Evolutionary conservation across 1,140 invertebrate genomes (phyloP).

Genomic region (Papilio xuthus): DNA sequence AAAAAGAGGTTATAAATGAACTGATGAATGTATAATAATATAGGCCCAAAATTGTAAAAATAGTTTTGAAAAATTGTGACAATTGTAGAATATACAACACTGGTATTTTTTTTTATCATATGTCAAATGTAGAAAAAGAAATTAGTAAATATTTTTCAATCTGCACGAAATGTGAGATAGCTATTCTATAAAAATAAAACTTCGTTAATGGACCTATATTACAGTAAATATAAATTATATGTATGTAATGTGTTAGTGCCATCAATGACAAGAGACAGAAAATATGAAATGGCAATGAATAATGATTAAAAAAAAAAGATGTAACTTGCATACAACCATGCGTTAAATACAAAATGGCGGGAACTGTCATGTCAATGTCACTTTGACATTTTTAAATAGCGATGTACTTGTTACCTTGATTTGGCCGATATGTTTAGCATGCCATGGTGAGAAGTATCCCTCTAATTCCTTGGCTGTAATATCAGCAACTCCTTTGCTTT

Average conservation of each 20-base stretch:
- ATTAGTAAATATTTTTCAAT: too few species aligned
- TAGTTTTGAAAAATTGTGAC: too few species aligned
- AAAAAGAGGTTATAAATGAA: conserved; percentile 44
- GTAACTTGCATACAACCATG: not conserved
- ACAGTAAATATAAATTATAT: not conserved
- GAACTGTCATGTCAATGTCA: conserved; percentile 20
- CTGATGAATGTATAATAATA: not conserved
- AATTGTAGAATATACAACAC: not conserved
- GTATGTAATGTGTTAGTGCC: not conserved
- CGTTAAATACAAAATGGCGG: not conserved
- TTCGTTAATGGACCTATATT: not conserved
- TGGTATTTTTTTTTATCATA: not conserved
- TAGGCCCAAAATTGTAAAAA: not conserved
- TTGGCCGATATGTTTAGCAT: conserved; percentile 91
- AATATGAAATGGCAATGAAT: conserved; percentile 15
- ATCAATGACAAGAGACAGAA: not conserved
- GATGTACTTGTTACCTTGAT: conserved; percentile 83
- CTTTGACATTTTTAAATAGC: not conserved
- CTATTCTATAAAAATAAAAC: too few species aligned
- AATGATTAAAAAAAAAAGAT: not conserved
- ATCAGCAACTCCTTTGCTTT: conserved; percentile 87
- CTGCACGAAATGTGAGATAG: too few species aligned
- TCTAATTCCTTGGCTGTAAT: conserved; percentile 87
- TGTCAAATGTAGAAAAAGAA: not conserved
- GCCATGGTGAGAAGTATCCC: conserved; percentile 91